These are phyloP conservation scores for Orthosia gracilis DNA, from an alignment of 2,888 invertebrate genomes.

Conservation along the genomic window DNA sequence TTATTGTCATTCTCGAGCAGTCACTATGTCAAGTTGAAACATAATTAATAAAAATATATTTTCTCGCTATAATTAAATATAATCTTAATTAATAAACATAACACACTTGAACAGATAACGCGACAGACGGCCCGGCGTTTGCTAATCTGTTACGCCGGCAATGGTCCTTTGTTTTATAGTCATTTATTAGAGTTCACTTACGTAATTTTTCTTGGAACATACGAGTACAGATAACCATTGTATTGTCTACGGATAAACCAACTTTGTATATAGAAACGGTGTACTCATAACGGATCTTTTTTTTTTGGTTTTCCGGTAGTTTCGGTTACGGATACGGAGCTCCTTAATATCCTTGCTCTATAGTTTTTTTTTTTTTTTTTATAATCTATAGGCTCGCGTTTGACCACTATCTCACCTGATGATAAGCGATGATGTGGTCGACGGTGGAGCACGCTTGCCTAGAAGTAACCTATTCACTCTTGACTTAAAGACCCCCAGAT, in stretches of 20 bases:
- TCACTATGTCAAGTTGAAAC: slow-evolving; percentile 22
- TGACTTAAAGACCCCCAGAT: too few relatives aligned
- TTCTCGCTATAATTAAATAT: not conserved
- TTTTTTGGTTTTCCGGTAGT: too few relatives aligned
- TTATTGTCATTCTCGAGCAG: slow-evolving; percentile 3
- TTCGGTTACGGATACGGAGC: too few relatives aligned
- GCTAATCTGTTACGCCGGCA: slow-evolving; percentile 32
- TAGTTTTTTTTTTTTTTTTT: too few relatives aligned
- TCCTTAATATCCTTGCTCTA: too few relatives aligned
- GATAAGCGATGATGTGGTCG: too few relatives aligned
- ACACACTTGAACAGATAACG: slow-evolving; percentile 37
- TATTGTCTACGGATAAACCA: not conserved
- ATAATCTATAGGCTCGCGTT: too few relatives aligned
- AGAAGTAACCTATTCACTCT: too few relatives aligned
- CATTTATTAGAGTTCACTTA: not conserved
- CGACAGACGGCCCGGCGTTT: slow-evolving; percentile 36
- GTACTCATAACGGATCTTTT: too few relatives aligned
- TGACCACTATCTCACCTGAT: too few relatives aligned
- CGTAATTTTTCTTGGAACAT: slow-evolving; percentile 8
- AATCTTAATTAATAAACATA: slow-evolving; percentile 18
- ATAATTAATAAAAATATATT: slow-evolving; percentile 3
- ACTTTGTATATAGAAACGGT: too few relatives aligned
- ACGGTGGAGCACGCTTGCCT: too few relatives aligned
- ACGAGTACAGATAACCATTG: not conserved
- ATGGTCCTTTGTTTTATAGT: slow-evolving; percentile 17